Evolutionary conservation across 2,113 vertebrate species (phyloP), one percentile per base, ranked within the genome.

Genomic region (Argyrosomus japonicus): DNA sequence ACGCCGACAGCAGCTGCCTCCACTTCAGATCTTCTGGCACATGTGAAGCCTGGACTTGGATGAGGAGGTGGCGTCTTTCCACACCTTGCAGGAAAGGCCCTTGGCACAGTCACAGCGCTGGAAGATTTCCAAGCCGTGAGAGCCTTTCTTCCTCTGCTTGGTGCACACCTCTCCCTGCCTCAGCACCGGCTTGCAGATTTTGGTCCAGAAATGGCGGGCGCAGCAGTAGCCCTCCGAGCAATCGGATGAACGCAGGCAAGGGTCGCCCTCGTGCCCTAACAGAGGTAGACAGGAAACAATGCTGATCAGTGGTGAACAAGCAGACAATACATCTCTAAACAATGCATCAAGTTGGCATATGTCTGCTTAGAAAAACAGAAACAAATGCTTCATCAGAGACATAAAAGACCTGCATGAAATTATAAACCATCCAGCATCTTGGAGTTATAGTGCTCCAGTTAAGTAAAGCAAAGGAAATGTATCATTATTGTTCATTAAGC

Each of bases 151-250:
- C 87, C 97, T 95, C 83, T 98, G 97, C 82, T 97, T 97, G 78
- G 97, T 98, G 92, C 97, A 99, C 48, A 99, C 97, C 81, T 98
- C 97, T 4, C 97, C 97, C 90, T 96, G 97, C 83, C 95, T 95
- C 86, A 99, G 95, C 79, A 99, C 97, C 11, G 97, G 97, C 79
- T 99, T 99, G 94, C 97, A 99, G 93, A 99, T 99, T 95, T 98
- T 98, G 94, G 97, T 97, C 97, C 97, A 99, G 95, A 99, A 99
- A 88, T 99, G 97, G 27, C 97, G 97, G 86, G 97, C 97, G 57
- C 97, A 99, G 93, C 97, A 99, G 88, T 96, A 96, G 48, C 97
- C 97, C 78, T 98, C 97, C 0, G 93, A 95, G 79, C 97, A 99
- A 85, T 99, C 97, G 0, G 97, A 97, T 0, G 97, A 98, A 64